Evolutionary conservation across 2,113 vertebrate species (phyloP).

Genomic region (Pogona vitticeps): DNA sequence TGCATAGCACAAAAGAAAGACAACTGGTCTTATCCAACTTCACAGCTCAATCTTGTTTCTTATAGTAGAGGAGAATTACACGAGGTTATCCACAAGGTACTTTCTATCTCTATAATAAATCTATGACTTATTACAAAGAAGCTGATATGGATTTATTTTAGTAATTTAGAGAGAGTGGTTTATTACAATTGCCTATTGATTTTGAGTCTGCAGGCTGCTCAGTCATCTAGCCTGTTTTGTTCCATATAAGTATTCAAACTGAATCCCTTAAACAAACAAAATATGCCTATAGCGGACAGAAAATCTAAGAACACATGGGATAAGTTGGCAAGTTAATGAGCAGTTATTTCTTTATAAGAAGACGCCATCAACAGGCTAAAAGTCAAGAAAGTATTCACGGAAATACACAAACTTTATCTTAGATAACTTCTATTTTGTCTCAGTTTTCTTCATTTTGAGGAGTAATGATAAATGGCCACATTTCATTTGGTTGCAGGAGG

Average conservation of each 20-base stretch:
- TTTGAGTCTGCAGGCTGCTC: background rate
- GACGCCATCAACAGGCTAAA: background rate
- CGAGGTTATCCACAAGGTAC: background rate
- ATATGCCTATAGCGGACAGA: background rate
- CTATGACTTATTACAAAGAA: background rate
- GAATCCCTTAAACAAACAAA: background rate
- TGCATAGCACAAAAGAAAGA: background rate
- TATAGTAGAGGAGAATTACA: background rate
- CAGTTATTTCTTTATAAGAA: background rate
- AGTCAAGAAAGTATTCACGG: background rate
- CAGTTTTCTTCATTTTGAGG: background rate
- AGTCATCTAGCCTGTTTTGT: background rate
- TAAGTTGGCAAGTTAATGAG: background rate
- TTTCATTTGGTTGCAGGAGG: slow-evolving; percentile 6
- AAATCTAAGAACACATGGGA: background rate
- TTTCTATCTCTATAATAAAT: background rate
- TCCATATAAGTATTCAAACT: background rate
- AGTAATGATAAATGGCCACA: slow-evolving; percentile 6
- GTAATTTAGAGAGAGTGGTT: background rate
- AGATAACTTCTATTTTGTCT: background rate
- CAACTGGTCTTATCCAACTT: background rate
- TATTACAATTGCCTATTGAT: slow-evolving; percentile 7
- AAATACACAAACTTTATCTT: background rate
- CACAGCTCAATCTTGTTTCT: background rate
- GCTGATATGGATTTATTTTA: slow-evolving; percentile 5